Base-by-base conservation (phyloP, 1,140 invertebrate species). In the Tenebrio molitor region DNA sequence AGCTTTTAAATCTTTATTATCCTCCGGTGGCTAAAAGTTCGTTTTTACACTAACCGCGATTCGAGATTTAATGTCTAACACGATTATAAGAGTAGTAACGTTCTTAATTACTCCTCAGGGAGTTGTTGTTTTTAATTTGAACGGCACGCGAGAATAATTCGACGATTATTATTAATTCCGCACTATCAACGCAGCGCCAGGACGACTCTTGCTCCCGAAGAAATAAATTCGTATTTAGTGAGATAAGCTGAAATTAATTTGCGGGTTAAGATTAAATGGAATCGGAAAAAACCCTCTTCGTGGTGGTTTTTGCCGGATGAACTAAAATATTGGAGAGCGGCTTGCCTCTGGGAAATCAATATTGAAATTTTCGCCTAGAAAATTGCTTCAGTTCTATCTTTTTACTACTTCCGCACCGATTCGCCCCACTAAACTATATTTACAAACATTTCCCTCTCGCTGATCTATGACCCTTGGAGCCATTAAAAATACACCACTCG, bases 1-100 rank as follows among this genome's bases (percentile, higher is more conserved):
- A 58, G 50, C 50, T 58, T 58, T 58, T 58, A 58, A 58, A 58
- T 23, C 50, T 58, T 58, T 58, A 58, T 58, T 58, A 58, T 58
- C n/a, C 50, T 29, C 50, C 23, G 19, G 50, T 58, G 50, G 29
- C 50, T 58, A 25, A 58, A 25, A 58, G 21, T 58, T 17, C 16
- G 16, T 50, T 34, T 25, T 58, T 58, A 17, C 29, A 58, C n/a
- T 58, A 58, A 58, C 50, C 44, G 21, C 44, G 7, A 4, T 29
- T 29, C 12, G n/a, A 39, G 4, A 12, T 39, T 12, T 33, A 33
- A 33, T 33, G 29, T 33, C 36, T 29, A 39, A 39, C 42, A 46
- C 42, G 5, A 46, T 46, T 46, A 46, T 17, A 17, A 21, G 2
- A n/a, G 15, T 15, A 50, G 1, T 8, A 21, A 50, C 44, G 2